Percentiles rank a stretch among this genome's conserved stretches.
These are phyloP conservation scores for Athetis lepigone DNA, from an alignment of 2,888 invertebrate species.

Conservation along the genomic window DNA sequence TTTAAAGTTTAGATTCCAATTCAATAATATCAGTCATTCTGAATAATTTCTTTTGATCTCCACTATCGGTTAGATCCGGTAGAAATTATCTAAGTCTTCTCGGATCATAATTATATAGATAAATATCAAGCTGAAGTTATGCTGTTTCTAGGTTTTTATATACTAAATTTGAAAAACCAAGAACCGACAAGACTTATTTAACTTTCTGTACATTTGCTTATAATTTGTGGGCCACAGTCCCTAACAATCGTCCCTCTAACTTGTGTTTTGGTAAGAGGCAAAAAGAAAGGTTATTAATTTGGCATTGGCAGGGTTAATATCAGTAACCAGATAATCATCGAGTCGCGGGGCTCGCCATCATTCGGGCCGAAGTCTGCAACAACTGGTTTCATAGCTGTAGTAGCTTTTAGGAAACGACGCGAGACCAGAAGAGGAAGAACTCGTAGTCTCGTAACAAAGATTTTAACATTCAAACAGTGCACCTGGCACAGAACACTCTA, in stretches of 20 bases:
- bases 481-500: slow-evolving; percentile 37
- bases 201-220: slow-evolving; percentile 3
- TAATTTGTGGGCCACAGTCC: neutral
- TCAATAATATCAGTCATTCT: neutral
- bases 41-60: neutral
- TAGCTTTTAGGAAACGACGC: slow-evolving; percentile 33
- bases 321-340: slow-evolving; percentile 30
- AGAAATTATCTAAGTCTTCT: slow-evolving; percentile 19
- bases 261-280: slow-evolving; percentile 20
- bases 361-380: slow-evolving; percentile 27
- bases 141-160: neutral
- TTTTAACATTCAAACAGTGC: slow-evolving; percentile 45
- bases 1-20: neutral
- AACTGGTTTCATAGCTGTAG: slow-evolving; percentile 24
- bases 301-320: slow-evolving; percentile 33
- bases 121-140: neutral
- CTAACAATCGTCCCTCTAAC: neutral
- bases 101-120: neutral
- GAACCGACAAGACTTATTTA: slow-evolving; percentile 9
- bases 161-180: neutral
- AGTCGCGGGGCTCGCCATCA: slow-evolving; percentile 21
- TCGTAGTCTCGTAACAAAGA: slow-evolving; percentile 13
- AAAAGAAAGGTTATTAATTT: slow-evolving; percentile 37
- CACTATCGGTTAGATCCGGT: neutral
- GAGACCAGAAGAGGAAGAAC: slow-evolving; percentile 25